Evolutionary conservation across 2,113 vertebrate species (phyloP).

Genomic region (Gracilinanus agilis): DNA sequence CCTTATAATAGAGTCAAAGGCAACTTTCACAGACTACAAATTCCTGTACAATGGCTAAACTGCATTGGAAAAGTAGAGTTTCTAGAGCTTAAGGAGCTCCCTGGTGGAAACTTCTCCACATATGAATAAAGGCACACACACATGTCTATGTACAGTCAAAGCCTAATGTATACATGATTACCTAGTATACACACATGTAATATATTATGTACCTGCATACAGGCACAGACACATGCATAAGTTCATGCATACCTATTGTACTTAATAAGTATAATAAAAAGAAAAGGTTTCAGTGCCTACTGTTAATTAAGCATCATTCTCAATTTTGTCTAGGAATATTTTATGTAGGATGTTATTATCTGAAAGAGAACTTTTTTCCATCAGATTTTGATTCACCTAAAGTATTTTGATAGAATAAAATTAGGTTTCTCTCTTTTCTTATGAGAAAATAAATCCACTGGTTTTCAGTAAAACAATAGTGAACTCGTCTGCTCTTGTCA

Average conservation of each 20-base stretch:
- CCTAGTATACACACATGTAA: no score
- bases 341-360: conserved; percentile 4
- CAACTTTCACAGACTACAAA: no score
- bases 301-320: neutral
- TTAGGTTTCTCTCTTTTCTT: conserved; percentile 38
- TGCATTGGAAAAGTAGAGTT: no score
- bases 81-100: no score
- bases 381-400: neutral
- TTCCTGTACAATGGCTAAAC: no score
- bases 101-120: no score
- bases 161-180: no score
- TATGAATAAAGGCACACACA: no score
- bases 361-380: neutral
- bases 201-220: neutral
- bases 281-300: neutral
- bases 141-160: no score
- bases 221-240: neutral
- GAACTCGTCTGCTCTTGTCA: neutral
- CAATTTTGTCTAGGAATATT: neutral
- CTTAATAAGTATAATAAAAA: neutral
- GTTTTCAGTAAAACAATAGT: conserved; percentile 45
- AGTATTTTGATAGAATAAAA: neutral
- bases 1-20: no score
- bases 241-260: neutral
- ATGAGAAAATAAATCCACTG: neutral